phyloP scores from a whole-genome alignment of 92 coral and sea anemone genomes.

The Heliopora coerulea region DNA sequence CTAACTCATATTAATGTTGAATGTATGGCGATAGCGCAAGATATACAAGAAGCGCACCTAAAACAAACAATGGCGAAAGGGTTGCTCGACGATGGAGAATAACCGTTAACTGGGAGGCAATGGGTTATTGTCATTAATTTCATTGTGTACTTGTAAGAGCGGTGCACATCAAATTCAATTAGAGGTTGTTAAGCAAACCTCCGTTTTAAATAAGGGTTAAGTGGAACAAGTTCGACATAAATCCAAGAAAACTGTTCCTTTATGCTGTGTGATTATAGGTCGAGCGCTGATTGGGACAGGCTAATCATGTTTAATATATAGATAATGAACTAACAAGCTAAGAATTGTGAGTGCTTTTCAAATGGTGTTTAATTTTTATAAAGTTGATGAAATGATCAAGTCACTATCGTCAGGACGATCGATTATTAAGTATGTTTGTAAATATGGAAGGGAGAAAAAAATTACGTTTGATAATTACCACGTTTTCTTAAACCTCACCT shows the following conservation, averaged over 20 bases:
- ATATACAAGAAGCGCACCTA: not conserved
- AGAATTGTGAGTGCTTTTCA: slow-evolving; percentile 40
- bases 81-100: not conserved
- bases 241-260: slow-evolving; percentile 37
- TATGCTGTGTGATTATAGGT: slow-evolving; percentile 30
- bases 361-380: slow-evolving; percentile 25
- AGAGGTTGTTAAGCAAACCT: slow-evolving; percentile 34
- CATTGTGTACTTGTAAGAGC: not conserved
- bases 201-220: slow-evolving; percentile 41
- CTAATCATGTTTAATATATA: slow-evolving; percentile 41
- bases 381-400: slow-evolving; percentile 42
- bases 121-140: not conserved
- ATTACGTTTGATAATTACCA: slow-evolving; percentile 24
- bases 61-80: slow-evolving; percentile 20
- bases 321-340: slow-evolving; percentile 45
- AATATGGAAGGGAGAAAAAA: slow-evolving; percentile 29
- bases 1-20: slow-evolving; percentile 9
- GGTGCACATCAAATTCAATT: slow-evolving; percentile 31
- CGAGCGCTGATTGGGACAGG: slow-evolving; percentile 32
- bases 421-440: slow-evolving; percentile 38
- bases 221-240: slow-evolving; percentile 40
- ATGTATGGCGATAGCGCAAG: slow-evolving; percentile 1
- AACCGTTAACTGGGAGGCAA: not conserved
- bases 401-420: slow-evolving; percentile 40
- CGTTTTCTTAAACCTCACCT: slow-evolving; percentile 7